phyloP scores from a whole-genome alignment of 2,888 invertebrate species.

The Trichogramma dendrolimi region DNA sequence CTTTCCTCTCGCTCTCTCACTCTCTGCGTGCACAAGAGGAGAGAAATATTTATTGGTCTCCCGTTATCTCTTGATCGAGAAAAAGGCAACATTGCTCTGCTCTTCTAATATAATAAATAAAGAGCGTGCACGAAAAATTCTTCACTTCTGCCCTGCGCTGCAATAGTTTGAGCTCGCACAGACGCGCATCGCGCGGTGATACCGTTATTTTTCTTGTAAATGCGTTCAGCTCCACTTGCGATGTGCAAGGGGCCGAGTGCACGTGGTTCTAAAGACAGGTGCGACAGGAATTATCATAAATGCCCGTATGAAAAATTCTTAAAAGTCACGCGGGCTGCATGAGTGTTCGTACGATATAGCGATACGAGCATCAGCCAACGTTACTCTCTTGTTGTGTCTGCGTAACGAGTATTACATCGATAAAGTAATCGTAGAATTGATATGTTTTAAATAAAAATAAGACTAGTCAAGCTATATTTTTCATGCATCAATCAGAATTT shows the following conservation, averaged over 20 bases:
- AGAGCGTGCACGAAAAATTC: constrained; percentile 28
- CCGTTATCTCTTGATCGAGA: constrained; percentile 33
- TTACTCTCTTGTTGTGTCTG: too few species aligned
- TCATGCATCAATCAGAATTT: too few species aligned
- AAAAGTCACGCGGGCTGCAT: constrained; percentile 16
- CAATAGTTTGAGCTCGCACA: neutral
- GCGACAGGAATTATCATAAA: constrained; percentile 29
- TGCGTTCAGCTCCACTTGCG: neutral
- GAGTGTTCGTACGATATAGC: neutral
- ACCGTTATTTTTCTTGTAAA: constrained; percentile 22
- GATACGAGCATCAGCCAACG: too few species aligned
- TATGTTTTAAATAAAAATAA: too few species aligned
- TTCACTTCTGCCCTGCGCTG: constrained; percentile 3
- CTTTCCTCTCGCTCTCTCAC: neutral
- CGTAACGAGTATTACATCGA: too few species aligned
- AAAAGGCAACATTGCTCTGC: constrained; percentile 17
- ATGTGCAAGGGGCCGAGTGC: too few species aligned
- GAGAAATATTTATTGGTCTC: constrained; percentile 20
- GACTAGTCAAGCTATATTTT: too few species aligned
- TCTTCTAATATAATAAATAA: constrained; percentile 33
- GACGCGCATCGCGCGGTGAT: constrained; percentile 5
- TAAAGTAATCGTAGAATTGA: too few species aligned
- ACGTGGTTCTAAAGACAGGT: constrained; percentile 24
- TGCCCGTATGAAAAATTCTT: constrained; percentile 19
- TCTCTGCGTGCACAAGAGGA: neutral